Conservation (phyloP, 2,113 vertebrate species). For the Mustela lutreola region DNA sequence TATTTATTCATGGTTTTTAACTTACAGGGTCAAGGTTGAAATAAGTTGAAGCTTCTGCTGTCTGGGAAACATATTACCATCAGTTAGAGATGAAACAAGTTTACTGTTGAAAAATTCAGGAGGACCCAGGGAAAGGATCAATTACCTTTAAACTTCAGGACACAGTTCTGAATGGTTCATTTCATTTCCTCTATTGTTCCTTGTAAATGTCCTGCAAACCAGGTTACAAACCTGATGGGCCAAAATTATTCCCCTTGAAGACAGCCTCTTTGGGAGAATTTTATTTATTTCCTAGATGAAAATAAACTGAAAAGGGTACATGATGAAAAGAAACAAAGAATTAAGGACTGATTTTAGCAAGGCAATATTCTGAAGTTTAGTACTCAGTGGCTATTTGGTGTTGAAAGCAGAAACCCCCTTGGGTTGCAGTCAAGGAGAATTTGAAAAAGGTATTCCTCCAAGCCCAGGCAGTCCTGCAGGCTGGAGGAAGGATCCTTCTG, state of each 20-base stretch:
- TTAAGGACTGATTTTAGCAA: background rate
- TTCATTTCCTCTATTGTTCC: constrained; percentile 62
- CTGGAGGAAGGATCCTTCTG: background rate
- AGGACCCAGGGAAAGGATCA: constrained; percentile 62
- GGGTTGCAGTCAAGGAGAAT: background rate
- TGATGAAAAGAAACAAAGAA: background rate
- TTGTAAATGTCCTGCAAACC: constrained; percentile 26
- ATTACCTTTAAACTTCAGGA: constrained; percentile 51
- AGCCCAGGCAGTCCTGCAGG: rapidly evolving
- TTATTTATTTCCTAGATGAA: background rate
- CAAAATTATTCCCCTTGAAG: background rate
- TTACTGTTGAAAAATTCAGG: constrained; percentile 77
- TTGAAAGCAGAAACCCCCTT: background rate
- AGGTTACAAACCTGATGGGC: background rate
- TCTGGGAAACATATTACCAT: constrained; percentile 1
- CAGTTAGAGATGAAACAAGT: constrained; percentile 45
- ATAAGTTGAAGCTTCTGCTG: background rate
- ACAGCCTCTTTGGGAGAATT: background rate
- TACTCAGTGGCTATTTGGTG: background rate
- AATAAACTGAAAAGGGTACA: background rate
- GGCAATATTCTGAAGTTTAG: background rate
- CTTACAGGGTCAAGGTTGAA: background rate
- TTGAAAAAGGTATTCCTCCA: background rate
- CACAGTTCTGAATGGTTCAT: constrained; percentile 54
- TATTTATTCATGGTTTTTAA: background rate